Base-by-base conservation (phyloP, 2,888 invertebrate genomes). In the Meliscaeva auricollis region DNA sequence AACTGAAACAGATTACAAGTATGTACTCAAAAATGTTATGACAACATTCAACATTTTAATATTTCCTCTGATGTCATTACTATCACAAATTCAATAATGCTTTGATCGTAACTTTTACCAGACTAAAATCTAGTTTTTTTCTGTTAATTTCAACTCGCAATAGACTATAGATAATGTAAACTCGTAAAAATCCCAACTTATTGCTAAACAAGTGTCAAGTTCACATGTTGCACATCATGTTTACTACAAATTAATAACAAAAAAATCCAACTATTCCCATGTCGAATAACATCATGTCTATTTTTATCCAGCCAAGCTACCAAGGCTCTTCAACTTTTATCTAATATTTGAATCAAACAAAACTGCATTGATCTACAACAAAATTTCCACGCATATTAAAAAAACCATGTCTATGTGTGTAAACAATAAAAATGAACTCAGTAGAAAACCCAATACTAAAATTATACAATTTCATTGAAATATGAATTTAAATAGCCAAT, bases 401-500 rank as follows among this genome's bases (percentile, higher is more conserved):
- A 4, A 20, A 9, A 44, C 11, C 58, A 32, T 30, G 17, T 58
- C 9, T 62, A 15, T 26, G 8, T 26, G 8, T 30, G 11, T 26
- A 44, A n/a, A 26, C 15, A 44, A 26, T 11, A 9, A 38, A 13
- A 38, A 35, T 35, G 9, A 8, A 8, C 9, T 35, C 6, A 35
- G 35, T 22, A 22, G 13, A 56, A 56, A 72, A 66, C 38, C 56
- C 35, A 44, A 64, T 2, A 38, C 35, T 54, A 15, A 75, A 80
- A 74, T 69, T 75, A 62, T 69, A 69, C 75, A 75, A 60, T 75
- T 54, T 52, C 68, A 75, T 26, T 75, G 68, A 74, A 56, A 48
- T 69, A 69, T 73, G 56, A 68, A 62, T 32, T 46, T 35, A 74
- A 66, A 35, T 56, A 30, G 2, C 38, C 58, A 58, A 58, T 58